Percentiles rank a stretch among this genome's conserved stretches.
Evolutionary conservation across 2,797 vertebrate species (phyloP).

Genomic region (Saxicola maurus): DNA sequence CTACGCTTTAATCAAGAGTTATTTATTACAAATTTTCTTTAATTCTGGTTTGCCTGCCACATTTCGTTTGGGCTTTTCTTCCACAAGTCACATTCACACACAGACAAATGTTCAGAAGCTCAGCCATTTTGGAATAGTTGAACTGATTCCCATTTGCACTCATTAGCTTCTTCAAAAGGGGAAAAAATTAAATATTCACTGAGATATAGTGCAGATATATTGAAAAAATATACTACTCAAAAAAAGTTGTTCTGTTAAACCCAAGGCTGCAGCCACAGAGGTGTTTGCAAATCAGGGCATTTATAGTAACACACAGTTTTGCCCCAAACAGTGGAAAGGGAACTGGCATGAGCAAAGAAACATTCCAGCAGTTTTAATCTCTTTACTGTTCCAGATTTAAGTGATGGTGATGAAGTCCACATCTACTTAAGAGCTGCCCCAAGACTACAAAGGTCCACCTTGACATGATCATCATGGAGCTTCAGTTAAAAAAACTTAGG

Average conservation of each 20-base stretch:
- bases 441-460: background rate
- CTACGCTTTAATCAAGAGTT: constrained; percentile 33
- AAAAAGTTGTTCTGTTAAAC: background rate
- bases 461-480: background rate
- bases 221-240: background rate
- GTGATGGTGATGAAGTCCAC: background rate
- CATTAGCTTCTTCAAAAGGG: constrained; percentile 9
- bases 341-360: background rate
- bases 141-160: background rate
- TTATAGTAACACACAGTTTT: background rate
- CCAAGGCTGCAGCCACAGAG: background rate
- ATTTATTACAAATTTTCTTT: constrained; percentile 24
- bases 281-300: background rate
- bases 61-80: constrained; percentile 7
- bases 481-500: background rate
- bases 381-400: background rate
- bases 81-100: background rate
- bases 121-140: background rate
- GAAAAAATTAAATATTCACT: background rate
- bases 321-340: background rate
- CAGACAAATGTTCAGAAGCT: background rate
- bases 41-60: background rate
- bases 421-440: background rate
- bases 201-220: background rate
- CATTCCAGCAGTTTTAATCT: background rate